phyloP scores from a whole-genome alignment of 35 echinoderm and acorn worm genomes.

The Apostichopus californicus region DNA sequence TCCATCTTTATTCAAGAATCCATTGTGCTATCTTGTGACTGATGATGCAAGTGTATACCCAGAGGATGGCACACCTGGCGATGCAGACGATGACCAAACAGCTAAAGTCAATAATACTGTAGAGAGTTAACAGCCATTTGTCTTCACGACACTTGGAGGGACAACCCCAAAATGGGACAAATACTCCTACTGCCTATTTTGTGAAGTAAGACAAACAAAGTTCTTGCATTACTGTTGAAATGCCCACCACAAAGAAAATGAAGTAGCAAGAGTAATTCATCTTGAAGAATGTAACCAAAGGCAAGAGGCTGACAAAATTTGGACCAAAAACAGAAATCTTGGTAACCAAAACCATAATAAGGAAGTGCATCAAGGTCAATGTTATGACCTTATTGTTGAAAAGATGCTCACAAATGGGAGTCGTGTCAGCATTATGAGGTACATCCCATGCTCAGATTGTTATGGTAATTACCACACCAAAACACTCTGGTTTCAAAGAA shows the following conservation, averaged over 20 bases:
- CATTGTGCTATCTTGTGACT: background rate
- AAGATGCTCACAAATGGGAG: slow-evolving; percentile 13
- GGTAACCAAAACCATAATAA: slow-evolving; percentile 56
- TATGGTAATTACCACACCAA: too few species aligned
- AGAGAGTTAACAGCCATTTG: background rate
- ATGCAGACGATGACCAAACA: background rate
- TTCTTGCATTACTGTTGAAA: background rate
- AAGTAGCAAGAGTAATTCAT: background rate
- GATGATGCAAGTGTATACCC: background rate
- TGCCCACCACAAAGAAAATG: background rate
- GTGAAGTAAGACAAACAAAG: background rate
- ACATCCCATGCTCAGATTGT: too few species aligned
- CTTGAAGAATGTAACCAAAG: slow-evolving; percentile 25
- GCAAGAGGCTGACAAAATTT: background rate
- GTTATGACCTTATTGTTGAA: background rate
- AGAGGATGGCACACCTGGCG: background rate
- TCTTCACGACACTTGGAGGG: background rate
- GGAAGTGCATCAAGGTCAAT: slow-evolving; percentile 36
- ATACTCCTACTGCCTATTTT: background rate
- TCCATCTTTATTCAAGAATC: background rate
- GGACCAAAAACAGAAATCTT: slow-evolving; percentile 35
- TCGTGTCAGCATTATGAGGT: too few species aligned
- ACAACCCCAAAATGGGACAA: background rate
- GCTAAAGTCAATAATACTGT: background rate
- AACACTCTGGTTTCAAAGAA: too few species aligned